Conservation (phyloP, 30 jellyfish, hydroid and myxozoan species). For the Aurelia aurita region DNA sequence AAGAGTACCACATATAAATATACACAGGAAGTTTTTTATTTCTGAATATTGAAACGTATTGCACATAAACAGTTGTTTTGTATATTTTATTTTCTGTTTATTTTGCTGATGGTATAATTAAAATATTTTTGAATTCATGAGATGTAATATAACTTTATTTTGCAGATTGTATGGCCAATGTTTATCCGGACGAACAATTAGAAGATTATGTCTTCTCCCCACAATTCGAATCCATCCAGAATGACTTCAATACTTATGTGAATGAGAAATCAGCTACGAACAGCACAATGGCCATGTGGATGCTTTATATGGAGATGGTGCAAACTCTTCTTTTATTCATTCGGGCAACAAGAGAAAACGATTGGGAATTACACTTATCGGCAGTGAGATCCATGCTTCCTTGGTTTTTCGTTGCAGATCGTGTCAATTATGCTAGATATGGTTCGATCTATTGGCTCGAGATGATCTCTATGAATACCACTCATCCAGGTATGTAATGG, state of each 20-base stretch:
- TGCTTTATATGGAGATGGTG: constrained; percentile 71
- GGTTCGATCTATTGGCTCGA: constrained; percentile 79
- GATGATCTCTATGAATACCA: constrained; percentile 63
- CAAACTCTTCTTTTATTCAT: no score
- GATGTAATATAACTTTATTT: not conserved
- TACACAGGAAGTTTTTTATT: no score
- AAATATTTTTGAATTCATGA: not conserved
- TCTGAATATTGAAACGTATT: no score
- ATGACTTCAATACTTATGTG: constrained; percentile 4
- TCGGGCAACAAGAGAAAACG: no score
- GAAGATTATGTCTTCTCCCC: constrained; percentile 24
- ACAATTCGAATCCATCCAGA: not conserved
- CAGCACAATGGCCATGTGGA: constrained; percentile 60
- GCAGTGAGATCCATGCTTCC: constrained; percentile 79
- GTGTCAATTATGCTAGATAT: constrained; percentile 76
- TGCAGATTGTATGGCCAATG: not conserved
- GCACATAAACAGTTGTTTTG: no score
- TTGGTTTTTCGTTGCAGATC: constrained; percentile 79
- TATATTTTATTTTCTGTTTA: no score
- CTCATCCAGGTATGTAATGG: constrained; percentile 74
- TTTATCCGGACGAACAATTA: constrained; percentile 25
- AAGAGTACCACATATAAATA: no score
- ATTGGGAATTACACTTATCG: constrained; percentile 72
- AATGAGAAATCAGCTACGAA: constrained; percentile 8
- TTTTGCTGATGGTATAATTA: no score